A percentile compares a stretch with the other conserved stretches of the same genome.
Evolutionary conservation across 2,888 invertebrate genomes (phyloP).

Genomic region (Caenorhabditis doughertyi): DNA sequence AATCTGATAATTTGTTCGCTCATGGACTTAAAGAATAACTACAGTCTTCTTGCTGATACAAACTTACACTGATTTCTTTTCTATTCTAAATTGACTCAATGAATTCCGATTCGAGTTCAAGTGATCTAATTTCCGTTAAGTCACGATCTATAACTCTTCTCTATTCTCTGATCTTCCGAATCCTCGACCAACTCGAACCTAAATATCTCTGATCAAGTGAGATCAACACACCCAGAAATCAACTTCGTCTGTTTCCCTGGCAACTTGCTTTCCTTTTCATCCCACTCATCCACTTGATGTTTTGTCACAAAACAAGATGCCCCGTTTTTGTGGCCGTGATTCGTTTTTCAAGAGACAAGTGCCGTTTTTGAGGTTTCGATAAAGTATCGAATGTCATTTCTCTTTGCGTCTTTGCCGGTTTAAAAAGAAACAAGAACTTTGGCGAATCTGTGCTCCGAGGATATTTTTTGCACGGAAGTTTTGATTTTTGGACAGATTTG

Average conservation of each 20-base stretch:
- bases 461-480: not conserved
- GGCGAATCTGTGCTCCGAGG: constrained; percentile 1
- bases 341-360: constrained; percentile 35
- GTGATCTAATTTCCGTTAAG: not conserved
- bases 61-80: not conserved
- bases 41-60: too few species aligned
- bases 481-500: not conserved
- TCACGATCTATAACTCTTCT: not conserved
- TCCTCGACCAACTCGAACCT: not conserved
- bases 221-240: constrained; percentile 2
- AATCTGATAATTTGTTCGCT: not conserved
- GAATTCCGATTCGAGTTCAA: not conserved
- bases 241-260: not conserved
- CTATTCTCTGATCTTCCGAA: not conserved
- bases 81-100: not conserved
- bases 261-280: not conserved
- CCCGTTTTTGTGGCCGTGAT: constrained; percentile 22
- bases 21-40: too few species aligned
- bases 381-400: constrained; percentile 43
- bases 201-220: not conserved
- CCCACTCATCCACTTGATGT: constrained; percentile 33
- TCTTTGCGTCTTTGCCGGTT: not conserved
- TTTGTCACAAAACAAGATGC: constrained; percentile 44
- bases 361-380: constrained; percentile 46
- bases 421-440: constrained; percentile 25